Evolutionary conservation across 2,113 vertebrate species (phyloP).

Genomic region (Rostratula benghalensis): DNA sequence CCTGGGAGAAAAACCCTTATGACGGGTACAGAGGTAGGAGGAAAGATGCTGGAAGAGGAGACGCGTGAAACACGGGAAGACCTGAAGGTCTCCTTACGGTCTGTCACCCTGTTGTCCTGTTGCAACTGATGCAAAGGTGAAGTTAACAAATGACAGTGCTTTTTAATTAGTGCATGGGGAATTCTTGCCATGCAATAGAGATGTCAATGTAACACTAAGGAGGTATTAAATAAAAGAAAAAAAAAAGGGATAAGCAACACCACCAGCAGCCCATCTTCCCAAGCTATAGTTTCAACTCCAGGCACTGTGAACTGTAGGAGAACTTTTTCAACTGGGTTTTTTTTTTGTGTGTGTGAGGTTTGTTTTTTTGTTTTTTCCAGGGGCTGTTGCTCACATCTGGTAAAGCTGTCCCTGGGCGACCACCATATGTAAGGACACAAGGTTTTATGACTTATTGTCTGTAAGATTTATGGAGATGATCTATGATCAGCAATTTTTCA

Average conservation of each 20-base stretch:
- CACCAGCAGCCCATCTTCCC: not conserved
- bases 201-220: not conserved
- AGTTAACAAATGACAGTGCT: slow-evolving; percentile 26
- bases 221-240: not conserved
- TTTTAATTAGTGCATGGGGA: slow-evolving; percentile 42
- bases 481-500: slow-evolving; percentile 88
- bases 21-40: not conserved
- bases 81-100: not conserved
- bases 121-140: slow-evolving; percentile 15
- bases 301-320: not conserved
- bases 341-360: not conserved
- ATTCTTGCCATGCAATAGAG: not conserved
- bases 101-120: not conserved
- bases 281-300: not conserved
- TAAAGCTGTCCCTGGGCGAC: slow-evolving; percentile 58
- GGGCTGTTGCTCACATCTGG: slow-evolving; percentile 71
- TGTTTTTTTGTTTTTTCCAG: not conserved
- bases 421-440: slow-evolving; percentile 82
- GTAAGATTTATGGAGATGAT: slow-evolving; percentile 90
- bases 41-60: not conserved
- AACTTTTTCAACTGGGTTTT: slow-evolving; percentile 40
- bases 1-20: not conserved
- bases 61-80: not conserved
- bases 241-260: not conserved
- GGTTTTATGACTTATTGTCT: slow-evolving; percentile 83